Evolutionary conservation across 1,140 invertebrate genomes (phyloP), one percentile per base, ranked within the genome.

Genomic region (Hylaeus volcanicus): DNA sequence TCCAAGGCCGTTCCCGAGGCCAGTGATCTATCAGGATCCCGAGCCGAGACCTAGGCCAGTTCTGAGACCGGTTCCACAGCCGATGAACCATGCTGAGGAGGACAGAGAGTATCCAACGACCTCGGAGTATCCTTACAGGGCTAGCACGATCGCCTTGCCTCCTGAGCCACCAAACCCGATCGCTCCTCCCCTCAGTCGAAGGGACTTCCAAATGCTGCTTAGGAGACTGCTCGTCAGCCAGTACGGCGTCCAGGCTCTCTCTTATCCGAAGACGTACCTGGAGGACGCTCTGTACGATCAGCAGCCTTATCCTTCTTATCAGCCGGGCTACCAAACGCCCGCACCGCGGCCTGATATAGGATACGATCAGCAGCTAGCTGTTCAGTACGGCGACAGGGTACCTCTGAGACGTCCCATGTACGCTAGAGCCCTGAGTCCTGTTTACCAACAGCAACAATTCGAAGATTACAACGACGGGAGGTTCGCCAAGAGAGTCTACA

Each of bases 401-500:
- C 76, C 92, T 79, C 14, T 94, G 0, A 89, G 92, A 69, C 87
- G 92, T 76, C 88, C 86, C 0, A 61, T 85, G 12, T 90, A 87
- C 0, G 51, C 90, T 0, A 80, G 88, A 15, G 80, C 86, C 1
- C 58, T 89, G 14, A 88, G 83, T 68, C 88, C 90, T 2, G 5
- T 90, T 0, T 93, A 92, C 84, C 90, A 90, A 2, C 91, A 92
- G 1, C 94, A 94, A 53, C 88, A 90, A 3, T 94, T 93, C 71
- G 92, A 94, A 9, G 94, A 95, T 65, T 95, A 95, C 79, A 92
- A 93, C 45, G 94, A 94, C 5, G 77, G 84, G 3, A 83, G 90
- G 81, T 92, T 92, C 63, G 45, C 89, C 0, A 93, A 92, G 75
- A 81, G 93, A 12, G 92, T 93, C 0, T 93, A 93, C 63, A 88